Evolutionary conservation across 2,113 vertebrate species (phyloP), one percentile per base, ranked within the genome.

Genomic region (Neomonachus schauinslandi): DNA sequence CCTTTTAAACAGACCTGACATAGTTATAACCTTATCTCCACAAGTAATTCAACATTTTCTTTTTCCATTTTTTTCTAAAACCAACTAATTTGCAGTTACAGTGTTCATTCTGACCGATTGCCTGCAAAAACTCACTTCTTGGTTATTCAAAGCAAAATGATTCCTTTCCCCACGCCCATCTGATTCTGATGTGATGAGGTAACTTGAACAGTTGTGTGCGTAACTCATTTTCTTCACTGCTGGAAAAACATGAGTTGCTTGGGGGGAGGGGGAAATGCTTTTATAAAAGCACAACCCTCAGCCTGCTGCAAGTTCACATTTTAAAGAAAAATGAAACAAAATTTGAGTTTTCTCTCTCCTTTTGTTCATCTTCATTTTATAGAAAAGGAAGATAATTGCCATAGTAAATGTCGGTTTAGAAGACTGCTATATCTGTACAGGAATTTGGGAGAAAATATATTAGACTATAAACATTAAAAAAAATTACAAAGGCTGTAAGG

Each of bases 141-240:
- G 42, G 82, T 42, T 97, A 95, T 97, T 97, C 96, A 95, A 4
- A 92, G 90, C 67, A 81, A 97, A 96, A 86, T 89, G 39, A 96
- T 97, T 97, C 91, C 42, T 97, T 69, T 87, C 46, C 95, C 76
- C 26, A 59, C 81, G 92, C 90, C 94, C 72, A 33, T 55, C 95
- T 88, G 74, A 98, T 98, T 95, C 46, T 98, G 96, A 98, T 95
- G 76, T 53, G 88, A 98, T 97, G 63, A 98, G 81, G 97, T 97
- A 97, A 98, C 59, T 95, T 83, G 79, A 97, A 95, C 95, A 97
- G 92, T 98, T 97, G 97, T 98, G 98, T 79, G 82, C 55, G 97
- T 98, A 96, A 96, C 71, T 98, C 95, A 91, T 97, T 98, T 98
- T 97, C 91, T 97, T 98, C 93, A 74, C 87, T 98, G 85, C 71